phyloP scores from a whole-genome alignment of 2,797 vertebrate genomes.

The Mionectes olivaceus region DNA sequence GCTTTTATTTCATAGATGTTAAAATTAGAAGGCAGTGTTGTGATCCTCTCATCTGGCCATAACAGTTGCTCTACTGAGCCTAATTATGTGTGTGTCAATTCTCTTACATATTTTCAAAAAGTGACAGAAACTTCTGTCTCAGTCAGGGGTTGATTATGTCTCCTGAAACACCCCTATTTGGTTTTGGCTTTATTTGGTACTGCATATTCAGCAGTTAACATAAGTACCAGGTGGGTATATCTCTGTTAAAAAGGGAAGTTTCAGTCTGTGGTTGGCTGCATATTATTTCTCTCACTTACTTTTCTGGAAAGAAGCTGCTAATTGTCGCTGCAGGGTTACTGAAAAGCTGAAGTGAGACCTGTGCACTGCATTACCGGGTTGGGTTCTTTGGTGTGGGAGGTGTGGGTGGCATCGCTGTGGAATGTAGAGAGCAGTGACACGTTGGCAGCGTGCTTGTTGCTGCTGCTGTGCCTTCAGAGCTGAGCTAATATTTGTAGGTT shows the following conservation, averaged over 20 bases:
- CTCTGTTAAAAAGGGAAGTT: not conserved
- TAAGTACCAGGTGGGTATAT: not conserved
- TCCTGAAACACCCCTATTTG: not conserved
- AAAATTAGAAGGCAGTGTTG: not conserved
- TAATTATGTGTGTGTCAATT: not conserved
- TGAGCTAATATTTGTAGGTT: not conserved
- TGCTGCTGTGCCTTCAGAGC: not conserved
- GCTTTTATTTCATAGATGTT: not conserved
- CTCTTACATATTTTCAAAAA: not conserved
- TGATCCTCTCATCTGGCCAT: not conserved
- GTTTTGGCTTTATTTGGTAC: not conserved
- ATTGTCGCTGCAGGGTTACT: not conserved
- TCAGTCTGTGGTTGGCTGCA: not conserved
- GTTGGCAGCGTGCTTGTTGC: not conserved
- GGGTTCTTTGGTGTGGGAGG: not conserved
- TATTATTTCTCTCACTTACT: not conserved
- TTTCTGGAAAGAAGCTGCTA: not conserved
- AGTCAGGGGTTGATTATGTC: not conserved
- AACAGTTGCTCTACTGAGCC: not conserved
- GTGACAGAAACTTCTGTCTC: not conserved
- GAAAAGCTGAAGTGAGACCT: not conserved
- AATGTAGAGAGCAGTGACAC: not conserved
- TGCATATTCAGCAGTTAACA: fast-evolving
- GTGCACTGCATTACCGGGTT: fast-evolving
- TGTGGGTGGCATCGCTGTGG: not conserved